Percentiles rank a stretch among this genome's conserved stretches.
These are phyloP conservation scores for Yponomeuta malinellus DNA, from an alignment of 2,888 invertebrate species.

Conservation along the genomic window DNA sequence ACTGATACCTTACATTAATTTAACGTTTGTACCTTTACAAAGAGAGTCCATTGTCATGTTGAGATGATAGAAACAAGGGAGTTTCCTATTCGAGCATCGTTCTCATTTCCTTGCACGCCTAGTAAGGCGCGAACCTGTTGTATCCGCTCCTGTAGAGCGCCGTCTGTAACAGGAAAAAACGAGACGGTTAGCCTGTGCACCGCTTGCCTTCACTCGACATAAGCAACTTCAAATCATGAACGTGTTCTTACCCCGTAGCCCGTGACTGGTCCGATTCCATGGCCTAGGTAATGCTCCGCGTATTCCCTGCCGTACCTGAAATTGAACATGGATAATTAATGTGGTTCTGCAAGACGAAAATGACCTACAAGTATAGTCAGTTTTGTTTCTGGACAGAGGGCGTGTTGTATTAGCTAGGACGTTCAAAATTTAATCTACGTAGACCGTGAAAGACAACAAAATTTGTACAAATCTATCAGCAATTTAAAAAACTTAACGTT, in stretches of 20 bases:
- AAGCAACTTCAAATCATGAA: neutral
- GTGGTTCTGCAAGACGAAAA: too few relatives aligned
- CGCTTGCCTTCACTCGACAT: neutral
- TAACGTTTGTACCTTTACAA: constrained; percentile 72
- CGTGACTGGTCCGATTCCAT: constrained; percentile 96
- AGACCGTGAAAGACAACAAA: too few relatives aligned
- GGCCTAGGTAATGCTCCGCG: constrained; percentile 95
- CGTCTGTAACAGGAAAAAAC: constrained; percentile 77
- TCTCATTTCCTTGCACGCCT: constrained; percentile 56
- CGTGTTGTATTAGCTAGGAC: too few relatives aligned
- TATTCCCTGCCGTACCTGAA: constrained; percentile 91
- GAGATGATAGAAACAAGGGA: constrained; percentile 58
- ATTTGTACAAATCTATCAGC: too few relatives aligned
- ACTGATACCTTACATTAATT: constrained; percentile 59
- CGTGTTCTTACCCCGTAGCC: constrained; percentile 92
- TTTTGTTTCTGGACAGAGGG: neutral
- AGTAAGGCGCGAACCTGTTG: constrained; percentile 96
- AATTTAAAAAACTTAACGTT: too few relatives aligned
- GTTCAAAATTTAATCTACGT: too few relatives aligned
- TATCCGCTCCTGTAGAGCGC: constrained; percentile 95
- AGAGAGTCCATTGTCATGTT: constrained; percentile 76
- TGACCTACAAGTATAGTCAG: neutral
- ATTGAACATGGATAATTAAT: constrained; percentile 23
- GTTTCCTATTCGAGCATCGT: constrained; percentile 66
- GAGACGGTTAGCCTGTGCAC: neutral